Conservation (phyloP, 2,113 vertebrate genomes). For the Calyptomena viridis region DNA sequence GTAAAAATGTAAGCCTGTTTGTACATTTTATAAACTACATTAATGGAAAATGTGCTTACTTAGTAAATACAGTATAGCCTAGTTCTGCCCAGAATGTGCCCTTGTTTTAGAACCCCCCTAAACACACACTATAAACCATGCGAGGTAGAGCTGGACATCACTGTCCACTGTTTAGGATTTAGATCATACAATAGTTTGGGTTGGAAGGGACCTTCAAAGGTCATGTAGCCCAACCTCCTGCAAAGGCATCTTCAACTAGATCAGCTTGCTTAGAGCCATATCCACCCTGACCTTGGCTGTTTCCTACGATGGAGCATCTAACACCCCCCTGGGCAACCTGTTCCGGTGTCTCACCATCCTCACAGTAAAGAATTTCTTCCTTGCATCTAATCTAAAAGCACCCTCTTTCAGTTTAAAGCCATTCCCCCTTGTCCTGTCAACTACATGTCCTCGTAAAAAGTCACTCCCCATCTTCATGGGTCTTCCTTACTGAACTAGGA, state of each 20-base stretch:
- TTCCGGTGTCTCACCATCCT: neutral
- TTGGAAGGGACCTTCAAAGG: neutral
- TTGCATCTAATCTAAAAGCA: neutral
- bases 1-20: no score
- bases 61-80: neutral
- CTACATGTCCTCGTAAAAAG: neutral
- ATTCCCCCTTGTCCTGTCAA: neutral
- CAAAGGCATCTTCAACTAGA: neutral
- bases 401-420: neutral
- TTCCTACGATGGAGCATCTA: neutral
- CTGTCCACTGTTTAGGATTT: neutral
- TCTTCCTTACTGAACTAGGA: neutral
- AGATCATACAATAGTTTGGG: neutral
- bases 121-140: accelerated
- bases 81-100: neutral
- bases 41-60: neutral
- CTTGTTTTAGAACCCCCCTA: neutral
- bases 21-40: neutral
- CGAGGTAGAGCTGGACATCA: neutral
- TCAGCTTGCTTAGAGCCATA: neutral
- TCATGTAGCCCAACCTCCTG: neutral
- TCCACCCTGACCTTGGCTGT: neutral
- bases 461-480: neutral
- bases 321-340: neutral
- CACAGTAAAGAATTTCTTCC: neutral